Base-by-base conservation (phyloP, 2,888 invertebrate species). In the Nesidiocoris tenuis region DNA sequence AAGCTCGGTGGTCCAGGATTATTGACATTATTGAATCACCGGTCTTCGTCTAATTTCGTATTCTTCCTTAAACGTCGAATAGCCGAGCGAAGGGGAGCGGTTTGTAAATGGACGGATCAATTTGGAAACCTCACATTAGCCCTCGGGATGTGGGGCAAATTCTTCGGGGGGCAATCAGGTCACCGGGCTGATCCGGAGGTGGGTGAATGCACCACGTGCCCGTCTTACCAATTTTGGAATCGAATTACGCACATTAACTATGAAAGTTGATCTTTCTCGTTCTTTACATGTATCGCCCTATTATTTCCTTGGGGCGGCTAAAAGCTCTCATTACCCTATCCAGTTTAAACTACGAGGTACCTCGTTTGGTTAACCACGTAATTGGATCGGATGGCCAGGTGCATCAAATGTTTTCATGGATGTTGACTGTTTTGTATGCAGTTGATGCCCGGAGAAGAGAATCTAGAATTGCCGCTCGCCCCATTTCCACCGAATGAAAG, bases 181-280 rank as follows among this genome's bases (percentile, higher is more conserved):
- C 39, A 65, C 25, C 39, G 54, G 65, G 19, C 65, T 39, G 39
- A 39, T 65, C 65, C 1, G 39, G 39, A 39, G 39, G 12, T 7
- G 39, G 39, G 12, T 39, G 39, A 19, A 67, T n/a, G 55, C 21
- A 56, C 67, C 67, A 67, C 67, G 67, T 67, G 67, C 67, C 23
- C 67, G 22, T 67, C 9, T 56, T 1, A 22, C 67, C 66, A 7
- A 39, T 56, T 56, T 55, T 21, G 56, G 54, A 56, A 55, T 22
- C 18, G 55, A 56, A 67, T 67, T 54, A 67, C 67, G 65, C 65
- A 67, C 67, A 67, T 67, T 56, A 67, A 67, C 54, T 67, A 39
- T 39, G 39, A 39, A 39, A 39, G 39, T 39, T 39, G 39, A 39
- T 39, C 39, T 39, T 39, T 39, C 39, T 39, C 12, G 12, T 39